Base-by-base conservation (phyloP, 2,797 vertebrate species). In the Labroides dimidiatus region DNA sequence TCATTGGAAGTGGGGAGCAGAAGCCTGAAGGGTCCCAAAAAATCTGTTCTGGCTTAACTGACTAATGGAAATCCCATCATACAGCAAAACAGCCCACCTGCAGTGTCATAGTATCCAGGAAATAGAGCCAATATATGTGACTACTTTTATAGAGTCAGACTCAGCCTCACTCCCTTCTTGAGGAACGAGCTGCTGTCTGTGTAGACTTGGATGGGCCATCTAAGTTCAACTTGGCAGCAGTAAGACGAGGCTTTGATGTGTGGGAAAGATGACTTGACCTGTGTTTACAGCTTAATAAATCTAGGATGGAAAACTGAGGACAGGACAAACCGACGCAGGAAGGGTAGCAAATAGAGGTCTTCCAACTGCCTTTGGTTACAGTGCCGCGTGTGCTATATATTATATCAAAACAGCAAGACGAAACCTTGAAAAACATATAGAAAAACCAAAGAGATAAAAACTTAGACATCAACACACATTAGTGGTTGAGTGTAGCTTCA, bases 251-350 rank as follows among this genome's bases (percentile, higher is more conserved):
- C 69, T 77, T 77, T 84, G 76, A 87, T 89, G 76, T 78, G 78
- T 68, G 69, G 57, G 13, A 85, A 82, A 79, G 85, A 84, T 16
- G 47, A 77, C 78, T 64, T 87, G 88, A 90, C 84, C 78, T 87
- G 60, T 86, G 79, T 90, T 92, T 89, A 90, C 62, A 7, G 76
- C 74, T 76, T 82, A 67, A 83, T 90, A 86, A 88, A 91, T 89
- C 74, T 69, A 48, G 78, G 70, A 77, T 72, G 72, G 78, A 82
- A 69, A 77, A 56, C 74, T 69, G 73, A 55, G 67, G 66, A 86
- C 72, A 78, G 68, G 70, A 80, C 61, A 66, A 27, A 58, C 74
- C 59, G 69, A 82, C 16, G 20, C 45, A 62, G 70, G 43, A 64
- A 74, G 62, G 53, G 23, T 83, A 66, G 76, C 23, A 68, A 68